Evolutionary conservation across 2,113 vertebrate genomes (phyloP).

Genomic region (Piaya cayana): DNA sequence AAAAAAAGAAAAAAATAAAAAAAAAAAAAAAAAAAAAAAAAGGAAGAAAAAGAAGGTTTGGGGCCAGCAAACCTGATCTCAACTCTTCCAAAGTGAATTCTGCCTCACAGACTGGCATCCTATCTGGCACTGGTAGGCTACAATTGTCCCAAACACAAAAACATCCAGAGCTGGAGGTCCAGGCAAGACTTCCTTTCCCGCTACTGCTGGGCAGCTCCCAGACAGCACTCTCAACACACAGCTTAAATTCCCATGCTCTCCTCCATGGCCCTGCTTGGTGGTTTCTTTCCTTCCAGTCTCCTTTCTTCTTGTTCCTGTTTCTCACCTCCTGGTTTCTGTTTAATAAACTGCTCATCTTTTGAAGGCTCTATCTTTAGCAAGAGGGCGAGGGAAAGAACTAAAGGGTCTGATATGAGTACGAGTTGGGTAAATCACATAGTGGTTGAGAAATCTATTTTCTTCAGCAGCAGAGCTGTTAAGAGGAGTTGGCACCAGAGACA

Average conservation of each 20-base stretch:
- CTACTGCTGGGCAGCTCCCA: background rate
- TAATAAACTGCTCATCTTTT: background rate
- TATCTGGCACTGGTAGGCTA: background rate
- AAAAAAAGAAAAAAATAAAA: background rate
- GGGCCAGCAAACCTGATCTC: background rate
- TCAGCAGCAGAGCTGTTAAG: background rate
- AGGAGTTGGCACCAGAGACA: constrained; percentile 31
- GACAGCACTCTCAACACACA: background rate
- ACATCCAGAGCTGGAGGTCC: background rate
- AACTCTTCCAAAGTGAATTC: background rate
- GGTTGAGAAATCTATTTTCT: constrained; percentile 7
- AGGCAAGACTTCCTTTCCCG: background rate
- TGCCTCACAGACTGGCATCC: background rate
- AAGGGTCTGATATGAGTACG: background rate
- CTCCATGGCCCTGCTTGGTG: background rate
- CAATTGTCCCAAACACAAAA: background rate
- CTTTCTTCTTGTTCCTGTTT: background rate
- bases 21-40: background rate
- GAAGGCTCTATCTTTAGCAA: background rate
- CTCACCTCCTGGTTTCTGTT: background rate
- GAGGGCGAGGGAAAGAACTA: background rate
- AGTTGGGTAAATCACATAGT: background rate
- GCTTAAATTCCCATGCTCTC: background rate
- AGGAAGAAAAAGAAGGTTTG: background rate
- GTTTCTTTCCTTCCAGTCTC: background rate